These are phyloP conservation scores for Trachelus stipa DNA, from an alignment of 2,888 invertebrate species.

Conservation along the genomic window DNA sequence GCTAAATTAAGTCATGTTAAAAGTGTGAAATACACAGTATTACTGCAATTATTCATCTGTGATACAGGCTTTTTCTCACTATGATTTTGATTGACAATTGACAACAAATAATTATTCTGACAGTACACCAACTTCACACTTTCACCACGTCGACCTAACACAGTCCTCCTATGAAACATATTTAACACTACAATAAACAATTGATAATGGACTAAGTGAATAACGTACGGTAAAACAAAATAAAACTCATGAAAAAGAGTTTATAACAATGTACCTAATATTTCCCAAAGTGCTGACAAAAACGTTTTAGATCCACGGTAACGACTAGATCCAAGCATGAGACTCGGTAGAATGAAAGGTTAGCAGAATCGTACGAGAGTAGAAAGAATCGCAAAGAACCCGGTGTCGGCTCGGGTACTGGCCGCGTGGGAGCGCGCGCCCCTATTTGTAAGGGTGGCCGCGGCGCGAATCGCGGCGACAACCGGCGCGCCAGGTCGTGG, in stretches of 20 bases:
- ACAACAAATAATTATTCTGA: not conserved
- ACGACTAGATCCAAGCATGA: not conserved
- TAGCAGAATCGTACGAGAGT: not conserved
- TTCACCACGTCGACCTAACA: not conserved
- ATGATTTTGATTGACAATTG: not conserved
- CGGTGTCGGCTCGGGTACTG: slow-evolving; percentile 21
- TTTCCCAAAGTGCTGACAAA: not conserved
- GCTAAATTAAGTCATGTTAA: not conserved
- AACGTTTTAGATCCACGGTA: not conserved
- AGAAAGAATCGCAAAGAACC: slow-evolving; percentile 6
- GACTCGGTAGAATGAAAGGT: not conserved
- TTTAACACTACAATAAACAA: not conserved
- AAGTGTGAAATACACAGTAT: not conserved
- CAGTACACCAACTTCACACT: not conserved
- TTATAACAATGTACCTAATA: not conserved
- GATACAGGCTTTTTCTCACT: not conserved
- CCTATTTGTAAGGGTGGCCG: slow-evolving; percentile 50
- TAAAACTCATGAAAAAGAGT: not conserved
- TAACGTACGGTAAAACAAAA: not conserved
- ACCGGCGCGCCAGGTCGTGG: slow-evolving; percentile 51
- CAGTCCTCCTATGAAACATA: not conserved
- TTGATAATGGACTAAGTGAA: not conserved
- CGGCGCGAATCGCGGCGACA: slow-evolving; percentile 47
- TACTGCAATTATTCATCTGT: not conserved
- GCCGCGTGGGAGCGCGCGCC: slow-evolving; percentile 41